Evolutionary conservation across 2,888 invertebrate species (phyloP), one percentile per base, ranked within the genome.

Genomic region (Phalangium opilio): DNA sequence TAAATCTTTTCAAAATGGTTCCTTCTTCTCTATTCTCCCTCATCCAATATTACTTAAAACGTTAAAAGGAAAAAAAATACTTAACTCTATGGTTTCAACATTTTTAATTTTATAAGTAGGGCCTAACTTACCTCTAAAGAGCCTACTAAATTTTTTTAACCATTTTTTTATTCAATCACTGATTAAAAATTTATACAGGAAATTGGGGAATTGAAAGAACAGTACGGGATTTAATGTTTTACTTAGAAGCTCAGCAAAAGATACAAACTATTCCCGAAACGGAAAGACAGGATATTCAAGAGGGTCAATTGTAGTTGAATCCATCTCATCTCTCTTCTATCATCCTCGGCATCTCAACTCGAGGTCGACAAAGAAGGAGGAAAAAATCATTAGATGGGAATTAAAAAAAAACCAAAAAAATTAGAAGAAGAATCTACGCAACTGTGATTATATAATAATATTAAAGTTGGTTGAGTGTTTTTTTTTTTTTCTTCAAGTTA

Each of bases 161-260:
- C 4, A 27, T 27, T 27, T 27, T 27, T 7, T 27, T 27, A 4
- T 27, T 27, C 27, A 27, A 27, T 27, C 8, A 4, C 27, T 40
- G 11, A 12, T n/a, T 45, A 15, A 33, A 12, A 12, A 39, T 39
- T 44, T 19, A 47, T 55, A 4, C 60, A 67, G 41, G 79, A 91
- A 74, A 74, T 90, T n/a, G 57, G 67, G 0, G 89, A 91, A 17
- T 71, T 96, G 27, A 79, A 81, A 56, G 95, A 96, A 59, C 91
- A 98, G 73, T 98, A 8, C 75, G 86, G 33, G 98, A 98, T 72
- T 74, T 98, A 43, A 91, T 95, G 90, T 91, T 96, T 70, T 93
- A 83, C 65, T 76, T 98, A 59, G 87, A 93, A 57, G 93, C 91
- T 1, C 83, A 84, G 63, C 70, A 74, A 41, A 72, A 75, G 58